Evolutionary conservation across 2,888 invertebrate species (phyloP).

Genomic region (Oscheius sp.): DNA sequence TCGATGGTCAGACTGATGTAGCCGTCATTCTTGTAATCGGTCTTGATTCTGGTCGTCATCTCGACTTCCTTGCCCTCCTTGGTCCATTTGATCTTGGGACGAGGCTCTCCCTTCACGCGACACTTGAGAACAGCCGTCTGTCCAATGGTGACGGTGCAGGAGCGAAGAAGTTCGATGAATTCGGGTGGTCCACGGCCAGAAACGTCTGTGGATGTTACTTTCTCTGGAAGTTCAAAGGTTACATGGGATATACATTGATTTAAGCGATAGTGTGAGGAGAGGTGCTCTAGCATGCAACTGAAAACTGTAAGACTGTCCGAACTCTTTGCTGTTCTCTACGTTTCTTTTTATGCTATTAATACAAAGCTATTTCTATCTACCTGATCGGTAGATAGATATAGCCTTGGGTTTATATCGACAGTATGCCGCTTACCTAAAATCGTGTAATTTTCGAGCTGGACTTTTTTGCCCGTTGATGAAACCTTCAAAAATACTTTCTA

Average conservation of each 20-base stretch:
- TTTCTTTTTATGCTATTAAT: too few species aligned
- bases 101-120: constrained; percentile 87
- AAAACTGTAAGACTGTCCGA: background rate
- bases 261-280: background rate
- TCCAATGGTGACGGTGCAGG: constrained; percentile 59
- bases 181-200: constrained; percentile 61
- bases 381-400: too few species aligned
- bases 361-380: too few species aligned
- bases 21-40: constrained; percentile 68
- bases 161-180: constrained; percentile 71
- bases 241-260: background rate
- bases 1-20: constrained; percentile 65
- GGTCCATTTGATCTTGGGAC: constrained; percentile 94
- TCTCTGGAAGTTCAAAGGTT: constrained; percentile 24
- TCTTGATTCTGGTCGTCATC: constrained; percentile 61
- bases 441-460: too few species aligned
- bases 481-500: too few species aligned
- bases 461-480: too few species aligned
- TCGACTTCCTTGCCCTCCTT: constrained; percentile 79
- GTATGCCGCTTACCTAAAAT: too few species aligned
- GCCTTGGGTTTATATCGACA: too few species aligned
- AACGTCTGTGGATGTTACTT: constrained; percentile 27
- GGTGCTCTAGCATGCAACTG: constrained; percentile 2
- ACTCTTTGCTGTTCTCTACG: too few species aligned
- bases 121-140: constrained; percentile 80